A percentile compares a stretch with the other conserved stretches of the same genome.
Evolutionary conservation across 2,113 vertebrate species (phyloP).

Genomic region (Chroicocephalus ridibundus): DNA sequence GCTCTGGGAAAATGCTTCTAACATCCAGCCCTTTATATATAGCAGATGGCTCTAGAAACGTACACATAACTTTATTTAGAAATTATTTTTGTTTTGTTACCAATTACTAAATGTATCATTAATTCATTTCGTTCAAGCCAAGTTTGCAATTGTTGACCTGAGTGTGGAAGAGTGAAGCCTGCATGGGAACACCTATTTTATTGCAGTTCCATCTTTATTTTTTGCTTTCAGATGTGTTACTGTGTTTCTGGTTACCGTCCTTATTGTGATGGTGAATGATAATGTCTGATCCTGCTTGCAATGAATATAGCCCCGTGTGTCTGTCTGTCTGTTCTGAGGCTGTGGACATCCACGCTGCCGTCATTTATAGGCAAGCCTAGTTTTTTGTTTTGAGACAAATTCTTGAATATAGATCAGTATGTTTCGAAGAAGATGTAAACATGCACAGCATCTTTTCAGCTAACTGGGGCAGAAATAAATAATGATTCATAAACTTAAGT

Average conservation of each 20-base stretch:
- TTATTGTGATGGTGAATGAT: neutral
- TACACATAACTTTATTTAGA: neutral
- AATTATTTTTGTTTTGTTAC: neutral
- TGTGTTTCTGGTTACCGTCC: neutral
- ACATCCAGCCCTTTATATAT: neutral
- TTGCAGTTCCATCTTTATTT: neutral
- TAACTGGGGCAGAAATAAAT: slow-evolving; percentile 40
- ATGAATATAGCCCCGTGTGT: neutral
- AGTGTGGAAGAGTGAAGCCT: neutral
- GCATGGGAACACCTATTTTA: neutral
- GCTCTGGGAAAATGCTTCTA: slow-evolving; percentile 15
- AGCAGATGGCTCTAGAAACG: neutral
- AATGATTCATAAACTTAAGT: neutral
- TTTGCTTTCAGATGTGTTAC: neutral
- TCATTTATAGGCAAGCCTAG: neutral
- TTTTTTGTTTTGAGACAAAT: neutral
- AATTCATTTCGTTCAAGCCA: neutral
- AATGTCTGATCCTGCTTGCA: neutral
- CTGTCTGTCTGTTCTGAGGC: neutral
- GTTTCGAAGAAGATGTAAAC: neutral
- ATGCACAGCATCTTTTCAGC: neutral
- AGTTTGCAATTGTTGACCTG: neutral
- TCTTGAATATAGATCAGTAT: slow-evolving; percentile 4
- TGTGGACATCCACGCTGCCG: neutral
- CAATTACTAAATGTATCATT: neutral